A percentile compares a stretch with the other conserved stretches of the same genome.
Conservation (phyloP, 2,888 invertebrate species). For the Omphaloscelis lunosa region DNA sequence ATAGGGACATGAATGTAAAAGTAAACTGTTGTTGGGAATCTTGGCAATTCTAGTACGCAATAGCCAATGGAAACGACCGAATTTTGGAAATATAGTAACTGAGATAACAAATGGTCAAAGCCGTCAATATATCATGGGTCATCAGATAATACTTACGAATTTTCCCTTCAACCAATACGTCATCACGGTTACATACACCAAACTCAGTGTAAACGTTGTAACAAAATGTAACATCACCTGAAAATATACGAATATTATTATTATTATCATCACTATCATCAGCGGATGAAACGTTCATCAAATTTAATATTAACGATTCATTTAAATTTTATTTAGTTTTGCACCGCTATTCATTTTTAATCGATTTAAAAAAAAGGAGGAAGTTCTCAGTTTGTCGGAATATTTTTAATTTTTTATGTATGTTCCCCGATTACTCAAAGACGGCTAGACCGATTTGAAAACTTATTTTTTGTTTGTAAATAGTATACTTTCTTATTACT, state of each 20-base stretch:
- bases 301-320: background rate
- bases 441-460: no score
- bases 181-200: slow-evolving; percentile 6
- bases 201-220: slow-evolving; percentile 8
- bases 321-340: background rate
- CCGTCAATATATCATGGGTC: no score
- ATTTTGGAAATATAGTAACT: background rate
- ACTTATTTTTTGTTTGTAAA: no score
- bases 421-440: no score
- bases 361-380: no score
- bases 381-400: no score
- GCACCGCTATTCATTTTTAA: background rate
- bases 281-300: background rate
- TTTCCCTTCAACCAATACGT: slow-evolving; percentile 4
- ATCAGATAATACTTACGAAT: slow-evolving; percentile 13
- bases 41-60: background rate
- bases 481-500: no score
- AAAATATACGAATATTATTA: background rate
- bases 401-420: no score
- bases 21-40: background rate
- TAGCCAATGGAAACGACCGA: background rate
- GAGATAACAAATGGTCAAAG: background rate
- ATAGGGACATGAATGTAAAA: background rate
- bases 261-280: no score
- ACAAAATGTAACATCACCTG: slow-evolving; percentile 25